Base-by-base conservation (phyloP, 2,113 vertebrate species). In the Malurus alboscapulatus region DNA sequence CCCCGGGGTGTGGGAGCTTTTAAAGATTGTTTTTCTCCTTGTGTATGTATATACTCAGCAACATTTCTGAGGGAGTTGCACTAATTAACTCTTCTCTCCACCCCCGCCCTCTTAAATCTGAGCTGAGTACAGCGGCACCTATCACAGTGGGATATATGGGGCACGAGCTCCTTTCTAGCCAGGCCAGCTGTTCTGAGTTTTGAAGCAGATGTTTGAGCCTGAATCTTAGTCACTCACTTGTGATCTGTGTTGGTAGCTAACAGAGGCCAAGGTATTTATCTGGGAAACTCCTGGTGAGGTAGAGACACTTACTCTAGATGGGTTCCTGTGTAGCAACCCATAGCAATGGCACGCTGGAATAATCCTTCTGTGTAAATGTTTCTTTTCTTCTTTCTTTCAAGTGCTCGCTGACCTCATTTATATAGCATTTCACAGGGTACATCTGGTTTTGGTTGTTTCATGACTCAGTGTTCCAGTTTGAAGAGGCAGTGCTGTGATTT, bases 371-470 rank as follows among this genome's bases (percentile, higher is more conserved):
- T 20, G 6, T 88, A 94, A 86, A 94, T 59, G 68, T 77, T 93
- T 89, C 78, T 90, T 90, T 79, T 80, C 67, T 90, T 88, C 83
- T 45, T 79, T 91, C 94, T 86, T 90, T 87, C 78, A 94, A 94
- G 79, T 74, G 65, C 83, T 94, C 0, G 0, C 72, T 96, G 95
- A 94, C 92, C 94, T 96, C 89, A 91, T 77, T 92, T 79, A 4
- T 87, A 8, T 79, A 93, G 82, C 48, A 80, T 95, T 92, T 91
- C 91, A 88, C 78, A 67, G 87, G 74, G 82, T 95, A 94, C 95
- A 93, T 95, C 94, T 96, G 96, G 87, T 95, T 96, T 95, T 88
- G 93, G 90, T 96, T 96, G 89, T 87, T 94, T 88, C 75, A 32
- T 94, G 95, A 96, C 72, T 94, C 90, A 80, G 82, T 92, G 84